Evolutionary conservation across 2,888 invertebrate species (phyloP).

Genomic region (Cheilosia impressa): DNA sequence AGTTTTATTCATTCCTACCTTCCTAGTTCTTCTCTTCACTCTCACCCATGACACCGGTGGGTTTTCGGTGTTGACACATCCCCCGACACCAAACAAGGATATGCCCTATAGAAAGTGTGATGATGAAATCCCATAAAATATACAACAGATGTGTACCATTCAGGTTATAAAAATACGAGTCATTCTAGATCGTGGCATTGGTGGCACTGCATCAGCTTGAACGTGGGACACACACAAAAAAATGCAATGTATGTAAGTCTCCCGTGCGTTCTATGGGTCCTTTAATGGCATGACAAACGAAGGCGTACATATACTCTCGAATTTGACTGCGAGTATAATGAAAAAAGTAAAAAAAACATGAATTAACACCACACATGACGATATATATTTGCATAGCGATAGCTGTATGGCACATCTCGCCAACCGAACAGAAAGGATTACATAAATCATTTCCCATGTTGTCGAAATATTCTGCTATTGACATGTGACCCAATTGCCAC

Average conservation of each 20-base stretch:
- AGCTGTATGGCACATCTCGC: conserved; percentile 48
- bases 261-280: conserved; percentile 53
- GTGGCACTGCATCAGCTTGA: conserved; percentile 50
- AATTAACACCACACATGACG: conserved; percentile 73
- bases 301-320: conserved; percentile 70
- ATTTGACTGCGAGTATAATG: conserved; percentile 66
- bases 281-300: conserved; percentile 74
- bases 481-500: conserved; percentile 75
- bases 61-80: conserved; percentile 74
- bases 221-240: conserved; percentile 44
- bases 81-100: conserved; percentile 74
- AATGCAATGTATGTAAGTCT: conserved; percentile 51
- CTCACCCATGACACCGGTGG: conserved; percentile 56
- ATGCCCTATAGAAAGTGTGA: conserved; percentile 72
- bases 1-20: conserved; percentile 75
- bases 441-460: conserved; percentile 72
- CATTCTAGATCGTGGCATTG: conserved; percentile 66
- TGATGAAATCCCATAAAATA: conserved; percentile 75
- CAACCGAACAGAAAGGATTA: conserved; percentile 66
- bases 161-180: conserved; percentile 75
- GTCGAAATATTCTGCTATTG: conserved; percentile 74
- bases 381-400: conserved; percentile 60
- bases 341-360: conserved; percentile 54
- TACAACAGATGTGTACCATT: conserved; percentile 75
- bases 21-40: conserved; percentile 60